These are phyloP conservation scores for Neodiprion lecontei DNA, from an alignment of 1,140 invertebrate species.

Conservation along the genomic window DNA sequence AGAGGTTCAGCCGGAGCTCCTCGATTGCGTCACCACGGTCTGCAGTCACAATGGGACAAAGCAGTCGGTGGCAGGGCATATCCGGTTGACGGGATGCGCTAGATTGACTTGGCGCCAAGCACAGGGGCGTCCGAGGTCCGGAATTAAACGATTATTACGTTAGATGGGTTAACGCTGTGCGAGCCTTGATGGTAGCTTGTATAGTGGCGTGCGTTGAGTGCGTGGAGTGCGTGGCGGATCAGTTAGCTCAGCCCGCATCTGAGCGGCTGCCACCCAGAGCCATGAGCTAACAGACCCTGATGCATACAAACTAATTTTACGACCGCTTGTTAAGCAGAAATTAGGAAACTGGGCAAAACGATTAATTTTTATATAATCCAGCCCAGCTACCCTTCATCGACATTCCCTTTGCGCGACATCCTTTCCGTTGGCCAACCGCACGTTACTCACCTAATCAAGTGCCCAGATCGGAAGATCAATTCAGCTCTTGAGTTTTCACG, in stretches of 20 bases:
- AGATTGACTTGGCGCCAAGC: conserved; percentile 6
- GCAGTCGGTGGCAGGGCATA: background rate
- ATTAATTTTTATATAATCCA: background rate
- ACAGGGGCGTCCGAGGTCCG: conserved; percentile 5
- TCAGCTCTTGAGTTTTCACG: no score
- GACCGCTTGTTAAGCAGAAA: conserved; percentile 7
- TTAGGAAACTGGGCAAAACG: conserved; percentile 4
- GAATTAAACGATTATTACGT: conserved; percentile 7
- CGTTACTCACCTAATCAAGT: no score
- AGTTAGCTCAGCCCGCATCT: conserved; percentile 1
- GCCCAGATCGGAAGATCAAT: no score
- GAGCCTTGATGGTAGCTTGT: background rate
- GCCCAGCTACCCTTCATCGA: no score
- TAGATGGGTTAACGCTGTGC: conserved; percentile 1
- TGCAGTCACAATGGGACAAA: background rate
- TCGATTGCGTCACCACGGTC: background rate
- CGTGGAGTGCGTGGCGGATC: background rate
- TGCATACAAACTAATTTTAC: conserved; percentile 7
- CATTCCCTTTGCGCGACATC: no score
- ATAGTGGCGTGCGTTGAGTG: background rate
- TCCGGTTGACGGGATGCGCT: conserved; percentile 1
- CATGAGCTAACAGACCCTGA: conserved; percentile 2
- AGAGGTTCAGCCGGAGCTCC: no score
- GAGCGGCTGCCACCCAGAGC: background rate
- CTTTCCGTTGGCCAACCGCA: no score